Conservation (phyloP, 2,113 vertebrate genomes). For the Xiphorhynchus elegans region DNA sequence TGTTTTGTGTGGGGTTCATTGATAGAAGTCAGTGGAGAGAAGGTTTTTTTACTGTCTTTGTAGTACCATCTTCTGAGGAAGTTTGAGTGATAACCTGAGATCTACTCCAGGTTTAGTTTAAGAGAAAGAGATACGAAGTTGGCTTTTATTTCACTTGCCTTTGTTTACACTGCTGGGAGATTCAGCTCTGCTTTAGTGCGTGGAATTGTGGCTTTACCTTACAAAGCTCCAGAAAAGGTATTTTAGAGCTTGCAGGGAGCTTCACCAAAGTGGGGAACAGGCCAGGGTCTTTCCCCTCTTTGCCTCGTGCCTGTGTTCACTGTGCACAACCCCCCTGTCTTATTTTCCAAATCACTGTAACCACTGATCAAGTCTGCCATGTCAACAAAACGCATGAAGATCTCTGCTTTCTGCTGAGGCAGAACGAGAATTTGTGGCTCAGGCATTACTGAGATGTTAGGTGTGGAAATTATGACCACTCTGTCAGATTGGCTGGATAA, state of each 20-base stretch:
- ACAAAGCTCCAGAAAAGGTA: neutral
- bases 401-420: neutral
- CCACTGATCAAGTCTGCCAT: neutral
- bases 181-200: neutral
- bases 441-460: neutral
- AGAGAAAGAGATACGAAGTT: neutral
- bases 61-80: neutral
- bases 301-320: neutral
- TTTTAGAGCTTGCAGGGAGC: neutral
- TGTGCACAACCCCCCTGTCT: neutral
- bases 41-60: neutral
- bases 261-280: neutral
- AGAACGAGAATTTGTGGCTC: neutral
- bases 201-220: neutral
- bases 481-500: constrained; percentile 29
- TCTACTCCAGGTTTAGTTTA: neutral
- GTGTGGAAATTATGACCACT: neutral
- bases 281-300: neutral
- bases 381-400: neutral
- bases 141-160: neutral
- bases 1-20: rapidly evolving
- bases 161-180: neutral
- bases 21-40: neutral
- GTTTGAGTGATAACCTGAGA: neutral
- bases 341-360: neutral